phyloP scores from a whole-genome alignment of 2,113 vertebrate species.

The Xiphophorus hellerii region DNA sequence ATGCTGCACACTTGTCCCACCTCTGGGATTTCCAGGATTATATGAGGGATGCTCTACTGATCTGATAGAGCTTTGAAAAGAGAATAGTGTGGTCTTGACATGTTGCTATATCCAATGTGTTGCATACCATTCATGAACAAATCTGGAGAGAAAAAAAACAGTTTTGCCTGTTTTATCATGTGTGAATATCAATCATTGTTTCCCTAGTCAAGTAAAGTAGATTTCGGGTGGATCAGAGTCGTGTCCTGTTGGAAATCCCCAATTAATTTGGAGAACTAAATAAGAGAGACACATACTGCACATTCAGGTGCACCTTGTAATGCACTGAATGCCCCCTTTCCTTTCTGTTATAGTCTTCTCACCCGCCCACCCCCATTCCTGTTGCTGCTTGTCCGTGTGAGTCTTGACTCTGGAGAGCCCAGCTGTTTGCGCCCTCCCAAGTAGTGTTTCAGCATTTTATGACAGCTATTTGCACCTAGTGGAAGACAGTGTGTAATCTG shows the following conservation, averaged over 20 bases:
- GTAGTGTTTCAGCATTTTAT: constrained; percentile 80
- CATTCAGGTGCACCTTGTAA: constrained; percentile 71
- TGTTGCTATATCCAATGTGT: constrained; percentile 29
- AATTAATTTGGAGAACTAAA: constrained; percentile 42
- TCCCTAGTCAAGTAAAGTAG: background rate
- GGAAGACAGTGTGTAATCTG: constrained; percentile 76
- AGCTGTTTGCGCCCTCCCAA: constrained; percentile 81
- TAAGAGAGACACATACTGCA: constrained; percentile 8
- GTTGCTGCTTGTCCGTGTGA: constrained; percentile 73
- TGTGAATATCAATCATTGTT: constrained; percentile 12
- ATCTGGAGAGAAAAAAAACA: background rate
- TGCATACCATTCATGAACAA: constrained; percentile 17
- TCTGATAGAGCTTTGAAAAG: constrained; percentile 66
- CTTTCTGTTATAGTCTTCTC: constrained; percentile 62
- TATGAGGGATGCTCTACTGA: constrained; percentile 58
- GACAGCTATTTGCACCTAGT: constrained; percentile 81
- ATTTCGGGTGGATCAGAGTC: background rate
- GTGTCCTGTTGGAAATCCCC: constrained; percentile 11
- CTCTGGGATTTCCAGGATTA: constrained; percentile 73
- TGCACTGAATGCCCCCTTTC: constrained; percentile 32
- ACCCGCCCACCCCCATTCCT: constrained; percentile 44
- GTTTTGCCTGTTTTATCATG: constrained; percentile 12
- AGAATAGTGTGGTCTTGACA: constrained; percentile 63
- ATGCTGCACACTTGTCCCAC: constrained; percentile 49
- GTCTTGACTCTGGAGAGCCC: constrained; percentile 71